phyloP scores from a whole-genome alignment of 1,140 invertebrate species.

The Leptinotarsa undecemlineata region DNA sequence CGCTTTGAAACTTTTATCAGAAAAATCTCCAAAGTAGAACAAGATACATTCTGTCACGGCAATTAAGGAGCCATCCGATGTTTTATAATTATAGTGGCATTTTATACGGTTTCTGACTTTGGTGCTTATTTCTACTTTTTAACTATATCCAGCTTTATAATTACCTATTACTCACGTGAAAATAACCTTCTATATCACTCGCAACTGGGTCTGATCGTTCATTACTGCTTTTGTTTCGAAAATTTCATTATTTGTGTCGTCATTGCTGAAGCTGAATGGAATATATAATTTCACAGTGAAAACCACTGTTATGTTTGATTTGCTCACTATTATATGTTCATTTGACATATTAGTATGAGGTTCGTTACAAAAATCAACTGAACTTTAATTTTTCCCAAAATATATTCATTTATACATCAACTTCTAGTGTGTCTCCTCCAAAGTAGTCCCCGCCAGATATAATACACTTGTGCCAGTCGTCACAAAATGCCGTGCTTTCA shows the following conservation, averaged over 20 bases:
- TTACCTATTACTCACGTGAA: conserved; percentile 29
- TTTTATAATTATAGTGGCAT: conserved; percentile 41
- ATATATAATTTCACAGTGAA: too few relatives aligned
- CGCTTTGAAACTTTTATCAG: conserved; percentile 31
- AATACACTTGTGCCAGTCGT: too few relatives aligned
- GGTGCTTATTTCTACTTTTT: conserved; percentile 35
- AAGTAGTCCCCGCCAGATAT: too few relatives aligned
- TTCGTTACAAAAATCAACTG: too few relatives aligned
- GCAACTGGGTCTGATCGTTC: neutral
- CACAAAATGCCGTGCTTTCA: too few relatives aligned
- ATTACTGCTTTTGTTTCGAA: conserved; percentile 19
- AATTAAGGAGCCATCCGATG: conserved; percentile 38
- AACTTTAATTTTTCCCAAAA: too few relatives aligned
- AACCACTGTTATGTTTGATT: too few relatives aligned
- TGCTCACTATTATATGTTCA: too few relatives aligned
- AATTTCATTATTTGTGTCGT: neutral
- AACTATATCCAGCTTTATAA: conserved; percentile 39
- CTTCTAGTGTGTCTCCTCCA: too few relatives aligned
- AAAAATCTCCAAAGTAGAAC: conserved; percentile 37
- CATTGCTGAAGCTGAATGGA: neutral
- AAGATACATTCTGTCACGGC: conserved; percentile 40
- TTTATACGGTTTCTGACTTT: conserved; percentile 35
- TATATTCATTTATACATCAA: too few relatives aligned
- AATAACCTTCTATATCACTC: conserved; percentile 14
- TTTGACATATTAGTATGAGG: too few relatives aligned